Evolutionary conservation across 2,888 invertebrate genomes (phyloP).

Genomic region (Yponomeuta malinellus): DNA sequence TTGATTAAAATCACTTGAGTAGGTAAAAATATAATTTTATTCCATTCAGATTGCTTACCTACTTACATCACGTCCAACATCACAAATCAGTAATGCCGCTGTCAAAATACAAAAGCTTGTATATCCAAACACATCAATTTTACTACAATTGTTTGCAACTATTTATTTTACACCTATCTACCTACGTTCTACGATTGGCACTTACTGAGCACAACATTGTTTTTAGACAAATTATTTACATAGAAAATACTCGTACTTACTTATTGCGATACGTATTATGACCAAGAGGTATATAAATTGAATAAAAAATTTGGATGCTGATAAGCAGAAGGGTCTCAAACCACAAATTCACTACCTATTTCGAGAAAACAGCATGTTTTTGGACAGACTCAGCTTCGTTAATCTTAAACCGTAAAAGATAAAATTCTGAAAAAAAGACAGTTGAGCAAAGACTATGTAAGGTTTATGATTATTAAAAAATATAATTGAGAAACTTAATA

Average conservation of each 20-base stretch:
- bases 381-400: too few species aligned
- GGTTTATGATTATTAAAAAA: too few species aligned
- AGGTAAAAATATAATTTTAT: background rate
- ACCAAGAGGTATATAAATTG: conserved; percentile 17
- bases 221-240: conserved; percentile 27
- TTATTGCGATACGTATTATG: conserved; percentile 30
- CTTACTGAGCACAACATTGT: conserved; percentile 61
- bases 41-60: conserved; percentile 2
- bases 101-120: conserved; percentile 26
- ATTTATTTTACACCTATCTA: conserved; percentile 24
- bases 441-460: too few species aligned
- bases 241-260: conserved; percentile 17
- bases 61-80: conserved; percentile 5
- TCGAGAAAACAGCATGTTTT: too few species aligned
- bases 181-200: conserved; percentile 68
- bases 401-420: too few species aligned
- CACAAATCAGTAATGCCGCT: conserved; percentile 41
- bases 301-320: background rate
- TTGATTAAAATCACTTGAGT: background rate
- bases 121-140: conserved; percentile 33
- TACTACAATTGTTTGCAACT: conserved; percentile 1
- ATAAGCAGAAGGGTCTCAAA: too few species aligned
- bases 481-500: too few species aligned
- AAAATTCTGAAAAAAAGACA: too few species aligned
- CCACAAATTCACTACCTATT: too few species aligned